Percentiles rank a stretch among this genome's conserved stretches.
Conservation (phyloP, 2,888 invertebrate genomes). For the Stomorhina lunata region DNA sequence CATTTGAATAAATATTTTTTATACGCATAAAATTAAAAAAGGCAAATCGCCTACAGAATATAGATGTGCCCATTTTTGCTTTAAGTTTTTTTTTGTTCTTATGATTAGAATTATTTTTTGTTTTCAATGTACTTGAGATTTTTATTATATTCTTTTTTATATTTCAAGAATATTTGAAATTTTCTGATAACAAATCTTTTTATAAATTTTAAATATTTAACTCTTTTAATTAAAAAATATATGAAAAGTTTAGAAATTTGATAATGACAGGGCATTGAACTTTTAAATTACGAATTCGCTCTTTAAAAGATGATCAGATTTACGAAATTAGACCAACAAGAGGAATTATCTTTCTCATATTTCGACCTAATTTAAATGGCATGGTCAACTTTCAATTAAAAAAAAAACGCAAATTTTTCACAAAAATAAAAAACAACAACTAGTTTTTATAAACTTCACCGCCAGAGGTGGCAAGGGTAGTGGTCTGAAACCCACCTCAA, state of each 20-base stretch:
- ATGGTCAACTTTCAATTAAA: too few relatives aligned
- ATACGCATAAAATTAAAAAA: not conserved
- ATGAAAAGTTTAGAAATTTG: slow-evolving; percentile 2
- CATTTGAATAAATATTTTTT: slow-evolving; percentile 26
- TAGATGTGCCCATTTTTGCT: not conserved
- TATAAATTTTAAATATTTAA: not conserved
- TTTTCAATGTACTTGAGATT: slow-evolving; percentile 14
- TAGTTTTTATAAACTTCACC: too few relatives aligned
- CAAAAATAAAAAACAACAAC: too few relatives aligned
- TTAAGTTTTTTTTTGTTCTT: not conserved
- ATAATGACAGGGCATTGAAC: slow-evolving; percentile 51
- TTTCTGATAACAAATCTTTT: not conserved
- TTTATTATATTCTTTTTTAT: slow-evolving; percentile 8
- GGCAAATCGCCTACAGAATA: slow-evolving; percentile 23
- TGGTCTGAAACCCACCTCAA: too few relatives aligned
- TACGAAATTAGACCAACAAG: not conserved
- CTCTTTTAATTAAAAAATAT: slow-evolving; percentile 1
- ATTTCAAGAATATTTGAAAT: not conserved
- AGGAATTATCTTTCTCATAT: not conserved
- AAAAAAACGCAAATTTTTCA: too few relatives aligned
- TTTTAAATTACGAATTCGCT: not conserved
- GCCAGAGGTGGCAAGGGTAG: too few relatives aligned
- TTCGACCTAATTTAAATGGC: too few relatives aligned
- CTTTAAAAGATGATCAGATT: not conserved
- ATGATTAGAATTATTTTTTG: not conserved